phyloP scores from a whole-genome alignment of 2,113 vertebrate genomes.

The Nesospiza acunhae region DNA sequence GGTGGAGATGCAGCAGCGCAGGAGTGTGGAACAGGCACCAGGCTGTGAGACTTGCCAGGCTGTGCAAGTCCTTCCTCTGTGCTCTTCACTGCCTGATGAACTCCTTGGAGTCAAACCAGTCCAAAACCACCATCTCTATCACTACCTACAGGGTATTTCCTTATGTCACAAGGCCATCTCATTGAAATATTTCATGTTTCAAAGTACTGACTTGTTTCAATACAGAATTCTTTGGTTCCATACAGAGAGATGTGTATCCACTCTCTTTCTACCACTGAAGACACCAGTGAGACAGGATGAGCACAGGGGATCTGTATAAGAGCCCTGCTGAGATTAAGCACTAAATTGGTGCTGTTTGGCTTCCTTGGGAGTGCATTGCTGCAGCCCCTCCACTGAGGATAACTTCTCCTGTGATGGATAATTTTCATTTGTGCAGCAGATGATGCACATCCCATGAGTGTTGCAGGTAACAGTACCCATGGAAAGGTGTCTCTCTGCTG shows the following conservation, averaged over 20 bases:
- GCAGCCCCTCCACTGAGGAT: background rate
- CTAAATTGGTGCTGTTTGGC: background rate
- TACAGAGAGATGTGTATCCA: background rate
- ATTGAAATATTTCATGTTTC: background rate
- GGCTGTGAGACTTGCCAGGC: background rate
- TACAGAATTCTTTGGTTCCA: background rate
- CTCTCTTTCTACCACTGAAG: background rate
- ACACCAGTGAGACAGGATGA: background rate
- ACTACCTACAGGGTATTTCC: background rate
- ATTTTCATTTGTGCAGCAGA: background rate
- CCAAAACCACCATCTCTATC: background rate
- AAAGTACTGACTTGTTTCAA: background rate
- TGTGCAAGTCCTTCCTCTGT: background rate
- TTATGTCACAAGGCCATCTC: background rate
- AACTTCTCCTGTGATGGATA: background rate
- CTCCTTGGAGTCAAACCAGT: background rate
- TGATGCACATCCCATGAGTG: background rate
- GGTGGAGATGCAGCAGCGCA: background rate
- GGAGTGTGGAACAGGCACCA: rapidly evolving
- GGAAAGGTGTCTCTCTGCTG: background rate
- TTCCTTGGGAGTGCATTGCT: background rate
- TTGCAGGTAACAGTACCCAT: background rate
- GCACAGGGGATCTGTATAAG: background rate
- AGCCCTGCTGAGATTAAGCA: background rate
- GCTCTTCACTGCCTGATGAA: background rate